Base-by-base conservation (phyloP, 2,888 invertebrate genomes). In the Conops quadrifasciatus region DNA sequence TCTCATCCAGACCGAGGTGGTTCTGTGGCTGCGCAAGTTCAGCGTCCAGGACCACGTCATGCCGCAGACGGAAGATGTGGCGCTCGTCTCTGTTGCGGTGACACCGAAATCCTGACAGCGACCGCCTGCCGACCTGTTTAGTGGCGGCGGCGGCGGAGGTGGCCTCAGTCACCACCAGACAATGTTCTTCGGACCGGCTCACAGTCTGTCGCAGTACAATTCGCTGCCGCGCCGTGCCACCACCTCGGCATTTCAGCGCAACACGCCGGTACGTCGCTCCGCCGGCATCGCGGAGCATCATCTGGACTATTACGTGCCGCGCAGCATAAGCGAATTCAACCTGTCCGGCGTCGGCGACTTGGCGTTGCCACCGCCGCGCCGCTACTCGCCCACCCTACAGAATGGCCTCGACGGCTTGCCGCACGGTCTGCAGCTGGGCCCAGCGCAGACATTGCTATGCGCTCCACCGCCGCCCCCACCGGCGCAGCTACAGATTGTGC, bases 241-340 rank as follows among this genome's bases (percentile, higher is more conserved):
- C 0, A 30, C 75, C 16, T 80, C 83, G 2, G 83, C 84, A 2
- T 93, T 93, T 79, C 90, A 90, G 75, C 88, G 92, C 53, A 90
- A 90, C 74, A 88, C 90, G 16, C 91, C 91, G 1, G 88, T 89
- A 30, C 88, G 92, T 24, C 87, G 91, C 62, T 91, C 91, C 28
- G 89, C 89, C 24, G 87, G 89, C 69, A 83, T 83, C 81, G 88
- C 88, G 67, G 91, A 91, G 77, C 89, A 90, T 62, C 89, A 92
- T 74, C 88, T 93, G 71, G 94, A 94, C 82, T 94, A 94, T 84
- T 94, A 94, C 83, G 93, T 94, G 74, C 94, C 94, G 73, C 88
- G 94, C 72, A 93, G 93, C 84, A 89, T 94, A 71, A 94, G 94
- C 85, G 94, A 94, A 83, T 94, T 94, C 81, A 93, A 94, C 83